These are phyloP conservation scores for Eospalax fontanierii DNA, from an alignment of 2,797 vertebrate genomes.

Conservation along the genomic window DNA sequence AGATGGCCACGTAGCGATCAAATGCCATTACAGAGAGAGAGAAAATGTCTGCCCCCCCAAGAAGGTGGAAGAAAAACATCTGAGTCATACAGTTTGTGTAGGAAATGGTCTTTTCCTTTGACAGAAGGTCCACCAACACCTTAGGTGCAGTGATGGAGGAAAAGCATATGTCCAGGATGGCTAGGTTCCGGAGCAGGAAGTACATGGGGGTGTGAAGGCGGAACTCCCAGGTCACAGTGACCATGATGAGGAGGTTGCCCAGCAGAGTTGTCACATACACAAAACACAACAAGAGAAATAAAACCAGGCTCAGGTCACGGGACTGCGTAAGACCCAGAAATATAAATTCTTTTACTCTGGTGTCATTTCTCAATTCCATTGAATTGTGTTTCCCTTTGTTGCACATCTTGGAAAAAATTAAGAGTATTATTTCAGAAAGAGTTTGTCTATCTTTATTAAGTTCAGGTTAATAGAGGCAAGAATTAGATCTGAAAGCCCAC, in stretches of 20 bases:
- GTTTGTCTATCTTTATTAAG: neutral
- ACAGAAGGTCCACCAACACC: constrained; percentile 62
- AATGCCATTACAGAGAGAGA: constrained; percentile 73
- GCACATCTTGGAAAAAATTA: constrained; percentile 20
- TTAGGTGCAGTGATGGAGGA: constrained; percentile 71
- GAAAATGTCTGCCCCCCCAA: constrained; percentile 78
- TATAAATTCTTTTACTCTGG: constrained; percentile 74
- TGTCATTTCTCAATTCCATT: constrained; percentile 70
- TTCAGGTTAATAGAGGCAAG: neutral
- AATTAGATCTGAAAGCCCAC: neutral
- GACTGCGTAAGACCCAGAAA: constrained; percentile 77
- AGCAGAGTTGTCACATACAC: constrained; percentile 67
- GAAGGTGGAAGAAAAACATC: constrained; percentile 79
- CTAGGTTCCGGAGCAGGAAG: constrained; percentile 64
- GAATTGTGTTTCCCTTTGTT: neutral
- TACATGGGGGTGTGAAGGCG: constrained; percentile 73
- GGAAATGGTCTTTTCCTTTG: constrained; percentile 63
- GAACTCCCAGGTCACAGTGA: constrained; percentile 42
- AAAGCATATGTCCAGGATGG: constrained; percentile 69
- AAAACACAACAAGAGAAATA: constrained; percentile 75
- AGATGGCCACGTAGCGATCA: constrained; percentile 80
- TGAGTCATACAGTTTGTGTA: constrained; percentile 69
- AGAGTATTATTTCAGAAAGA: neutral
- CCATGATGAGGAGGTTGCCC: constrained; percentile 75
- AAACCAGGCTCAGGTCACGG: constrained; percentile 59